Conservation (phyloP, 2,797 vertebrate species). For the Alcedo atthis region DNA sequence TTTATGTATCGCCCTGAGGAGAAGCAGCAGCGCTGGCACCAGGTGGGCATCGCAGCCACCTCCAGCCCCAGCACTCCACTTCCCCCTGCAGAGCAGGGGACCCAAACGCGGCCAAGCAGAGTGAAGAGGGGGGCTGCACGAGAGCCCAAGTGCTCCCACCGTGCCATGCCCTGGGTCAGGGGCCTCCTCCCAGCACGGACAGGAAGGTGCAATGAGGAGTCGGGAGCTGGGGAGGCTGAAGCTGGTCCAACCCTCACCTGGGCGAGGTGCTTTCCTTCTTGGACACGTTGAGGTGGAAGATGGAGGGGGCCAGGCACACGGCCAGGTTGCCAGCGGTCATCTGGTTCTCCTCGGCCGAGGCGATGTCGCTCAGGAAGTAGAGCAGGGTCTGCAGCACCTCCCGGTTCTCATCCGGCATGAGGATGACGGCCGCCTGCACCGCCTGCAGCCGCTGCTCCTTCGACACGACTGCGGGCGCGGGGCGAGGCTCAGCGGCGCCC, state of each 20-base stretch:
- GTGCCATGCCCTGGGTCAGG: rapidly evolving
- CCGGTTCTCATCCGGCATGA: conserved; percentile 87
- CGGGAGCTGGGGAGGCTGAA: background rate
- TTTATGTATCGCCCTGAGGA: conserved; percentile 78
- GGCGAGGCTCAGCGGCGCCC: rapidly evolving
- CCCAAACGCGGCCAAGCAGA: background rate
- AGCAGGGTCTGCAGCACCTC: conserved; percentile 89
- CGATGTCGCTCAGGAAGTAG: conserved; percentile 88
- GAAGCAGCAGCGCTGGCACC: background rate
- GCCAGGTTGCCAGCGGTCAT: conserved; percentile 88
- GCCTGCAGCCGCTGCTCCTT: conserved; percentile 85
- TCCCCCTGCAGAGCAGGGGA: background rate
- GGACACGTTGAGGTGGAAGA: conserved; percentile 87
- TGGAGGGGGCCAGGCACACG: conserved; percentile 87
- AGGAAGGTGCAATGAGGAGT: background rate
- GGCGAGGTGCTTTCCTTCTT: conserved; percentile 86
- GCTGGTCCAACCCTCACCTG: conserved; percentile 67
- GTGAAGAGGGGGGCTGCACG: background rate
- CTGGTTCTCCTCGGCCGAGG: conserved; percentile 86
- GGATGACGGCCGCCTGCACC: conserved; percentile 81
- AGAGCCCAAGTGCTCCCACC: rapidly evolving
- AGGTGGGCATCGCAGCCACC: rapidly evolving
- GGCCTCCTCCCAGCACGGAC: rapidly evolving
- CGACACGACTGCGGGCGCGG: conserved; percentile 77
- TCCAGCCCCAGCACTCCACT: background rate